A percentile compares a stretch with the other conserved stretches of the same genome.
phyloP scores from a whole-genome alignment of 2,888 invertebrate genomes.

The Agrotis exclamationis region DNA sequence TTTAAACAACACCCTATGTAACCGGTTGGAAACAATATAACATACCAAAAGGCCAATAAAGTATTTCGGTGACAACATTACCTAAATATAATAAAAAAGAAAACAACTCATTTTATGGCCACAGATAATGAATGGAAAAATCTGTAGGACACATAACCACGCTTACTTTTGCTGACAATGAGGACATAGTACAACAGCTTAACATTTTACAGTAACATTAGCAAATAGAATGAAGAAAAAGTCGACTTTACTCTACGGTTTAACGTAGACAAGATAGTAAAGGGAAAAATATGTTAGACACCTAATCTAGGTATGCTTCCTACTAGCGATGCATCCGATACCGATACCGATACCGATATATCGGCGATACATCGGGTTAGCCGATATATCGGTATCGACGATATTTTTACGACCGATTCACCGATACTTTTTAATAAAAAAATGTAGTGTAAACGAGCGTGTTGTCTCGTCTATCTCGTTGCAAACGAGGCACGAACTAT shows the following conservation, averaged over 20 bases:
- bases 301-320: no score
- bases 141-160: neutral
- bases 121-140: conserved; percentile 28
- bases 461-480: no score
- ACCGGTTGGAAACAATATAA: conserved; percentile 22
- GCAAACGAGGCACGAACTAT: no score
- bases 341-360: no score
- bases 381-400: no score
- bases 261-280: neutral
- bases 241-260: neutral
- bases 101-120: conserved; percentile 4
- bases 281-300: neutral
- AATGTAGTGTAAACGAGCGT: no score
- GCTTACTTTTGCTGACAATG: neutral
- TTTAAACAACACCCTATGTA: neutral
- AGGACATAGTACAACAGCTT: neutral
- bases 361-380: no score
- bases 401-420: no score
- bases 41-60: neutral
- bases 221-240: neutral
- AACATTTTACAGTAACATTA: neutral
- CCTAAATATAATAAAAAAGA: conserved; percentile 4
- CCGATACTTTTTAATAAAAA: no score
- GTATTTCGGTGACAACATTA: conserved; percentile 2
- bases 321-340: no score